These are phyloP conservation scores for Ochropleura plecta DNA, from an alignment of 2,888 invertebrate genomes.

Conservation along the genomic window DNA sequence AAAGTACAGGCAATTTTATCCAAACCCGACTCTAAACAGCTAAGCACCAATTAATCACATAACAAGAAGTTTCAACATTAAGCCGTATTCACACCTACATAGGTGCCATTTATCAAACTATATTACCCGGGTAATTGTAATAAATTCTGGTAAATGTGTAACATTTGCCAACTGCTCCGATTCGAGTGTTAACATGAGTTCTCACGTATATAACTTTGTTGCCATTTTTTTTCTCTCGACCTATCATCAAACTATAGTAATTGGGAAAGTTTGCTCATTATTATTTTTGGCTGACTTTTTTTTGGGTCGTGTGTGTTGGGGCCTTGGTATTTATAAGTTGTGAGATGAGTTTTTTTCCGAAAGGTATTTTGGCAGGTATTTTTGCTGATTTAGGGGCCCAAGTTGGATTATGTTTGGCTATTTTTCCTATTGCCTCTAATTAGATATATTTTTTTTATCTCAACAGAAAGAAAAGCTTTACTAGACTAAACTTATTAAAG, in stretches of 20 bases:
- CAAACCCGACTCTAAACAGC: conserved; percentile 6
- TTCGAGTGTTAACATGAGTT: conserved; percentile 66
- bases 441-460: neutral
- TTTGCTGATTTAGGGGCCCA: neutral
- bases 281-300: conserved; percentile 82
- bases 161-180: conserved; percentile 59
- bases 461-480: neutral
- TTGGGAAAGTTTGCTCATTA: conserved; percentile 89
- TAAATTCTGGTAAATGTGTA: conserved; percentile 62
- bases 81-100: conserved; percentile 52
- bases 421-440: neutral
- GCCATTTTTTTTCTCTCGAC: conserved; percentile 75
- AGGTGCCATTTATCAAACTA: conserved; percentile 59
- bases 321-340: conserved; percentile 16
- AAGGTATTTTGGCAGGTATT: neutral
- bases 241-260: conserved; percentile 86
- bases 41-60: conserved; percentile 47
- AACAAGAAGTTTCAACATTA: conserved; percentile 54
- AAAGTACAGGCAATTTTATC: conserved; percentile 1
- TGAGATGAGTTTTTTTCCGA: conserved; percentile 9
- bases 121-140: conserved; percentile 58
- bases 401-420: neutral
- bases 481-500: too few species aligned
- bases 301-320: conserved; percentile 57
- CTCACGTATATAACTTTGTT: conserved; percentile 72